Conservation (phyloP, 2,113 vertebrate genomes). For the Atlantisia rogersi region DNA sequence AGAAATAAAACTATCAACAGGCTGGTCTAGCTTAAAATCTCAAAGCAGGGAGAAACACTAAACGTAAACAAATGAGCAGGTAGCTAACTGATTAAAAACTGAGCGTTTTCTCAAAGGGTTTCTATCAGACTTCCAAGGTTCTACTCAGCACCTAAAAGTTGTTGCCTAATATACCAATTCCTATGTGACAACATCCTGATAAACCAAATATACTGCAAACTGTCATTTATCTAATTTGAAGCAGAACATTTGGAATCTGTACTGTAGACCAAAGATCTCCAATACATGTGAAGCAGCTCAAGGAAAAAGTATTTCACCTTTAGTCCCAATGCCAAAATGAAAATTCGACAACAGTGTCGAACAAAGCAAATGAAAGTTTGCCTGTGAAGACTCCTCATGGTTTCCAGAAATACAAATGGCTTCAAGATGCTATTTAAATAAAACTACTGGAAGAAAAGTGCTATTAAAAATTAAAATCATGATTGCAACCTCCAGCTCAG, state of each 20-base stretch:
- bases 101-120: background rate
- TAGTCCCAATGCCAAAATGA: fast-evolving
- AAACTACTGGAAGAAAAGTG: background rate
- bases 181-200: background rate
- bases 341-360: background rate
- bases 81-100: background rate
- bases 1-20: background rate
- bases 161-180: background rate
- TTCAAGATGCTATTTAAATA: background rate
- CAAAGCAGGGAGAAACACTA: background rate
- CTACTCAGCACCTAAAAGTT: background rate
- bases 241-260: background rate
- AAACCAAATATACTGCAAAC: background rate
- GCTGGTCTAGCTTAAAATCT: background rate
- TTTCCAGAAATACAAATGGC: background rate
- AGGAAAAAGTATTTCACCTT: background rate
- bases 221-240: background rate
- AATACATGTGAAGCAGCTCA: background rate
- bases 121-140: background rate
- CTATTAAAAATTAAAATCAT: background rate
- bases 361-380: background rate
- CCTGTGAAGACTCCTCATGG: background rate
- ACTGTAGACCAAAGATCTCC: background rate
- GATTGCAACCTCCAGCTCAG: background rate
- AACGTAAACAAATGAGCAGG: background rate